Base-by-base conservation (phyloP, 2,888 invertebrate genomes). In the Cephus pulcher region DNA sequence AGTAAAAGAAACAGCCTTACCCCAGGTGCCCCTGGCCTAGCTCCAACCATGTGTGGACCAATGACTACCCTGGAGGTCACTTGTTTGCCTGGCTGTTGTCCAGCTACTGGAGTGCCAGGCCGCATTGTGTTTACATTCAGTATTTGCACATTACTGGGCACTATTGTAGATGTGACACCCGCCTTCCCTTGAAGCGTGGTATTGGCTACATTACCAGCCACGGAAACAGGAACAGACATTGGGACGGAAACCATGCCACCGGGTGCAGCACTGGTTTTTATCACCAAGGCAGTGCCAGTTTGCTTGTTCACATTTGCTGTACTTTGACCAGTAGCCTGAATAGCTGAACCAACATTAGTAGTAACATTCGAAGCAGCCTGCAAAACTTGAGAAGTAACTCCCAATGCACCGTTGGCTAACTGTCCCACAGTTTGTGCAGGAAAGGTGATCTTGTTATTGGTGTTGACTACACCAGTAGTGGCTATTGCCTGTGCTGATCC, bases 11-110 rank as follows among this genome's bases (percentile, higher is more conserved):
- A 69, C 74, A 69, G n/a, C 92, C 94, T 95, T 94, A 96, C 96
- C 92, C 95, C 95, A 86, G 97, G 96, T 91, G 95, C 95, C 85
- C 96, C 96, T 76, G 96, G 95, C 90, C 97, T 93, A 75, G 96
- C 93, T 86, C 96, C 96, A 84, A 96, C 95, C 93, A 97, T 95
- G 92, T 97, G 96, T 87, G 95, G 96, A 87, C 96, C 96, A 86
- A 97, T 95, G 86, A 97, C 96, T 87, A 98, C 96, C 89, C 97
- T 94, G 76, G 96, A 95, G 80, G 96, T 94, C 82, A 96, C 95
- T 80, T 90, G 91, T 82, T 91, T 91, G 73, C 87, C 90, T 92
- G 97, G 97, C 91, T 95, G 95, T 91, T 96, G 96, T 79, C 94
- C 94, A 81, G 94, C 93, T 85, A 94, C 94, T 74, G 96, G 95